Conservation (phyloP, 2,888 invertebrate species). For the Drosophila borealis region DNA sequence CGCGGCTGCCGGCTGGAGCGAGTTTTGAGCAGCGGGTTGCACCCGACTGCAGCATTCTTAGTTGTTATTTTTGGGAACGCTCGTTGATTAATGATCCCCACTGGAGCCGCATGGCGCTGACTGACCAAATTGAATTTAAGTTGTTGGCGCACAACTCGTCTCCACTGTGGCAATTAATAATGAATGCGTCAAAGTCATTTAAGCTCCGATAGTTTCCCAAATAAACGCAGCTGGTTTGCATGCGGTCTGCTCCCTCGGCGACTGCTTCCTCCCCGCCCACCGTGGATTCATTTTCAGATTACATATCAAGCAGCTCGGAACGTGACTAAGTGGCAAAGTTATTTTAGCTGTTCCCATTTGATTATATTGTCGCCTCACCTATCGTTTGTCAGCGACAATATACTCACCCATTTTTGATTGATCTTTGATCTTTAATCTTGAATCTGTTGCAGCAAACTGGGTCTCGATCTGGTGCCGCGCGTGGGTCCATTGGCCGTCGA, state of each 20-base stretch:
- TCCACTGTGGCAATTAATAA: slow-evolving; percentile 67
- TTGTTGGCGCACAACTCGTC: slow-evolving; percentile 52
- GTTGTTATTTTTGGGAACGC: slow-evolving; percentile 36
- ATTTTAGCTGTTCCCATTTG: slow-evolving; percentile 48
- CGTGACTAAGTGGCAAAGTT: slow-evolving; percentile 69
- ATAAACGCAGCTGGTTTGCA: slow-evolving; percentile 52
- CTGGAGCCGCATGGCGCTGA: slow-evolving; percentile 49
- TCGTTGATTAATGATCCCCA: slow-evolving; percentile 67
- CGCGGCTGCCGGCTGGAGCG: no score
- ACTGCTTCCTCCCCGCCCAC: not conserved
- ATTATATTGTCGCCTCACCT: slow-evolving; percentile 6
- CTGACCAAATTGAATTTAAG: slow-evolving; percentile 70
- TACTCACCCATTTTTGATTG: slow-evolving; percentile 20
- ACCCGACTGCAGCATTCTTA: no score
- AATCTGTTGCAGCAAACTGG: slow-evolving; percentile 90
- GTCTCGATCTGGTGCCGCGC: slow-evolving; percentile 95
- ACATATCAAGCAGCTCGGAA: slow-evolving; percentile 32
- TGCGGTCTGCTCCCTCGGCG: not conserved
- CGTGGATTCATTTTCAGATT: slow-evolving; percentile 38
- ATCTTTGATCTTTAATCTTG: slow-evolving; percentile 17
- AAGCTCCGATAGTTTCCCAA: slow-evolving; percentile 44
- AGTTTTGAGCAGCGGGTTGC: no score
- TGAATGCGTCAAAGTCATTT: slow-evolving; percentile 61
- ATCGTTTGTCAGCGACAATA: slow-evolving; percentile 13
- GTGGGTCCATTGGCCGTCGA: slow-evolving; percentile 95